Conservation (phyloP, 2,113 vertebrate species). For the Elgaria multicarinata region DNA sequence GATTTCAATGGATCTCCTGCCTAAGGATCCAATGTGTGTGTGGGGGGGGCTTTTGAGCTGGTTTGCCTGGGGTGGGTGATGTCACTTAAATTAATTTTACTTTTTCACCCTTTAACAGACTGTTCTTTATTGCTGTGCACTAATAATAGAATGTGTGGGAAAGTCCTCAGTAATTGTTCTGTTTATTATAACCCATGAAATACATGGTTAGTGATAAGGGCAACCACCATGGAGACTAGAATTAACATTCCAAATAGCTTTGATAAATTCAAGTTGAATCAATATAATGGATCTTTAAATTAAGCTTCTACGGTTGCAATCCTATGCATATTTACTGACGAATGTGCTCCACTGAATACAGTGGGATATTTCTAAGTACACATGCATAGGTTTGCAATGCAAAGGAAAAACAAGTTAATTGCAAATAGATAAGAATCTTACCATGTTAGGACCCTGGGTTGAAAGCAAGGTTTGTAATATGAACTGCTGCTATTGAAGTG, state of each 20-base stretch:
- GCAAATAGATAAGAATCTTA: neutral
- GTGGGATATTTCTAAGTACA: neutral
- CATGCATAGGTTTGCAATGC: neutral
- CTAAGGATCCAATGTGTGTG: neutral
- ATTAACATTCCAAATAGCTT: neutral
- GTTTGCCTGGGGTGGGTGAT: neutral
- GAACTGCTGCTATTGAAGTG: neutral
- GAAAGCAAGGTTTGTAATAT: accelerated
- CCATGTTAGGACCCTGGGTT: accelerated
- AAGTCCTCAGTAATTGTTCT: neutral
- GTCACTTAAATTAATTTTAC: neutral
- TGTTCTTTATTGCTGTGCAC: neutral
- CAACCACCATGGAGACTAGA: neutral
- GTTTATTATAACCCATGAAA: neutral
- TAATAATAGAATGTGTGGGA: neutral
- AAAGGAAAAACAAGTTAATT: neutral
- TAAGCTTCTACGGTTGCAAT: neutral
- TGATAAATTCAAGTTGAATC: neutral
- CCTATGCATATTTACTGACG: neutral
- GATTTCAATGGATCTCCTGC: neutral
- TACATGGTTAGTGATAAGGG: neutral
- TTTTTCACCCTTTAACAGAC: neutral
- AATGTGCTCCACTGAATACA: neutral
- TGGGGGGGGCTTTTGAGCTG: neutral
- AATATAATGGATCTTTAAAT: neutral